Conservation (phyloP, 2,888 invertebrate species). For the Smittia sp. region DNA sequence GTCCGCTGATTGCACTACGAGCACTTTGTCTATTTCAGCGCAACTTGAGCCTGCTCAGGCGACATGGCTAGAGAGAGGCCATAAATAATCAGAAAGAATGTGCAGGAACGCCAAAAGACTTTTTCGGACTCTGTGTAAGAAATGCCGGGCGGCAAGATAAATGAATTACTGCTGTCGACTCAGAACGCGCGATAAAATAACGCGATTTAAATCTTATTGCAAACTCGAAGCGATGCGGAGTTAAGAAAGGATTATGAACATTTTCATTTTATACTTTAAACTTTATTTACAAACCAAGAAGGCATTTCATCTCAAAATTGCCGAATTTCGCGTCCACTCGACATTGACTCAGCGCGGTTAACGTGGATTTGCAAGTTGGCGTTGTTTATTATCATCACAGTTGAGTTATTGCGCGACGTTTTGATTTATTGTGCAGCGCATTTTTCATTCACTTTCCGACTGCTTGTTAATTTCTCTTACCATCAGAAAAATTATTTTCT, state of each 20-base stretch:
- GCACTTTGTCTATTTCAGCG: neutral
- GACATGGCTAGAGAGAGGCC: neutral
- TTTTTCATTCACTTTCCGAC: neutral
- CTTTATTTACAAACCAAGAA: too few species aligned
- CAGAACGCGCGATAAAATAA: neutral
- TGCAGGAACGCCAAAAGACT: slow-evolving; percentile 1
- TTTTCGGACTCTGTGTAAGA: neutral
- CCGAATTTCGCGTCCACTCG: too few species aligned
- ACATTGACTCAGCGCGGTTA: neutral
- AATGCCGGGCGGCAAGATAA: neutral
- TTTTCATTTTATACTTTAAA: neutral
- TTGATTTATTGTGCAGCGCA: neutral
- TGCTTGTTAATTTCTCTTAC: neutral
- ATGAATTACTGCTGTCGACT: slow-evolving; percentile 11
- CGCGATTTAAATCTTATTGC: neutral
- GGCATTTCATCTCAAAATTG: too few species aligned
- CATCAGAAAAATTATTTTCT: too few species aligned
- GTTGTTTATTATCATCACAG: neutral
- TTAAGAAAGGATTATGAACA: neutral
- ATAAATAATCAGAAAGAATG: neutral
- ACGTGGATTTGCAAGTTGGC: neutral
- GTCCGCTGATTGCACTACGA: neutral
- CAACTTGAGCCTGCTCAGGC: too few species aligned
- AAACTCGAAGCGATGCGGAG: neutral
- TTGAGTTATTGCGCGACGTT: neutral